phyloP scores from a whole-genome alignment of 2,888 invertebrate species.

The Eumacrocentrus americanus region DNA sequence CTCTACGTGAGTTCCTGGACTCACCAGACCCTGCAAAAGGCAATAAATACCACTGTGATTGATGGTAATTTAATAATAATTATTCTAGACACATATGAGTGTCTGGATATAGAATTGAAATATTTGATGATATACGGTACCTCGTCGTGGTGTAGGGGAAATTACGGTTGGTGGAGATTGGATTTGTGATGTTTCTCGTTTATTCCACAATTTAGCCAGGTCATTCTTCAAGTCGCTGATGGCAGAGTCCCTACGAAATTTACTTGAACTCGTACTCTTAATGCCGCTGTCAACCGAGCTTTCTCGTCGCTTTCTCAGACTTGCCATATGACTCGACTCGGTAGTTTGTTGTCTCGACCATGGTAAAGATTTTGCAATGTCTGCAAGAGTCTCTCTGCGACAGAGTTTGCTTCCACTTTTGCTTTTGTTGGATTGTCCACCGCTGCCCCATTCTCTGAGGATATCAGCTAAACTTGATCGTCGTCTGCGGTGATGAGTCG shows the following conservation, averaged over 20 bases:
- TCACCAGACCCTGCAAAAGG: conserved; percentile 69
- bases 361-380: conserved; percentile 82
- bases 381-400: conserved; percentile 85
- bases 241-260: conserved; percentile 76
- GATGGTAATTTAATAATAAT: too few species aligned
- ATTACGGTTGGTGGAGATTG: conserved; percentile 55
- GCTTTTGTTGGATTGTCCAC: conserved; percentile 62
- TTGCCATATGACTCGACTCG: conserved; percentile 62
- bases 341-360: conserved; percentile 75
- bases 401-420: conserved; percentile 67
- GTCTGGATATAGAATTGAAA: not conserved
- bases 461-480: conserved; percentile 88
- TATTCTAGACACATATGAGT: not conserved
- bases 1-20: conserved; percentile 66
- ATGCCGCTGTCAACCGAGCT: conserved; percentile 88
- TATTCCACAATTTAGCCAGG: conserved; percentile 72
- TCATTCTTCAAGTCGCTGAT: conserved; percentile 74
- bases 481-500: conserved; percentile 73
- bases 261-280: conserved; percentile 70
- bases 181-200: conserved; percentile 47
- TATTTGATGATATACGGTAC: too few species aligned
- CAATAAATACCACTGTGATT: too few species aligned
- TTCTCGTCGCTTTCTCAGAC: conserved; percentile 76
- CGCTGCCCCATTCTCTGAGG: conserved; percentile 82
- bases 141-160: conserved; percentile 55